Evolutionary conservation across 2,797 vertebrate species (phyloP).

Genomic region (Otolemur crassicaudatus): DNA sequence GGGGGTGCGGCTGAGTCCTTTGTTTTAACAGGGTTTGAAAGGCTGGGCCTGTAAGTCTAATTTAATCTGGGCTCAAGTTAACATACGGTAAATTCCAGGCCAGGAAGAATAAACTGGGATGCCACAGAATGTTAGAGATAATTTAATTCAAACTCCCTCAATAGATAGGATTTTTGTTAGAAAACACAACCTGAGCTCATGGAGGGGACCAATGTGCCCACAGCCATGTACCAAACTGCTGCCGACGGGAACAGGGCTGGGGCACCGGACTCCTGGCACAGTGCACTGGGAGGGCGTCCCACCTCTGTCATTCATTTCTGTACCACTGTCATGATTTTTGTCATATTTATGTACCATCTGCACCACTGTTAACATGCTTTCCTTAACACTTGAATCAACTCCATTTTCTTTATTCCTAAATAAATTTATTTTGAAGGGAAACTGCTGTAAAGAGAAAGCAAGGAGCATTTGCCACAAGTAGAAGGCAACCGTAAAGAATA

Average conservation of each 20-base stretch:
- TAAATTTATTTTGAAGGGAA: constrained; percentile 71
- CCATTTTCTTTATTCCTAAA: constrained; percentile 51
- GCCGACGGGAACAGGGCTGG: not conserved
- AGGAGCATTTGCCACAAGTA: constrained; percentile 24
- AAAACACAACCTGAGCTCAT: not conserved
- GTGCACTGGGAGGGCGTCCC: not conserved
- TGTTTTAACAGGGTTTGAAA: constrained; percentile 43
- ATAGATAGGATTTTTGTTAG: not conserved
- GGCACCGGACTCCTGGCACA: not conserved
- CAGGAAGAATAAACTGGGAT: constrained; percentile 51
- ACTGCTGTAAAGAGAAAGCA: constrained; percentile 38
- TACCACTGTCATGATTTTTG: not conserved
- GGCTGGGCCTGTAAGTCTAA: constrained; percentile 36
- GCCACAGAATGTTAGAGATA: constrained; percentile 45
- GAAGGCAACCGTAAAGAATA: constrained; percentile 49
- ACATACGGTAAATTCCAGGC: constrained; percentile 10
- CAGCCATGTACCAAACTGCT: not conserved
- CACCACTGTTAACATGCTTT: constrained; percentile 35
- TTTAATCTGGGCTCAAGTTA: constrained; percentile 53
- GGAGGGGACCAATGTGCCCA: not conserved
- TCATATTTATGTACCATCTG: not conserved
- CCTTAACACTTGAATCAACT: constrained; percentile 46
- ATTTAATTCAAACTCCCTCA: constrained; percentile 49
- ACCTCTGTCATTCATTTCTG: constrained; percentile 2
- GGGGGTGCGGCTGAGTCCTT: not conserved